These are phyloP conservation scores for Thymelicus lineola DNA, from an alignment of 2,888 invertebrate species.

Conservation along the genomic window DNA sequence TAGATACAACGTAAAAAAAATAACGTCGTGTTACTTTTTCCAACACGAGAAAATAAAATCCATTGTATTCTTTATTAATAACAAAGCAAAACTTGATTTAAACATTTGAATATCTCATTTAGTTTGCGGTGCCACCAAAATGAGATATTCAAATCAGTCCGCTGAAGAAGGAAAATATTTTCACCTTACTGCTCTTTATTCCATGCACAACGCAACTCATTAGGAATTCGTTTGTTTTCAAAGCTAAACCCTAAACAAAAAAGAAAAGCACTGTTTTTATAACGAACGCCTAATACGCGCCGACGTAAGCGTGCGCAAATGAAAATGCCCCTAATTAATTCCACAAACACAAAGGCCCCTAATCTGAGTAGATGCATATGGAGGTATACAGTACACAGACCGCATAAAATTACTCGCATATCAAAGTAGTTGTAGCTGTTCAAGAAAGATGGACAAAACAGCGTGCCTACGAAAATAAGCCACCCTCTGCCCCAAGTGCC, in stretches of 20 bases:
- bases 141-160: slow-evolving; percentile 46
- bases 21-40: not conserved
- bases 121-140: slow-evolving; percentile 31
- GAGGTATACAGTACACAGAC: slow-evolving; percentile 52
- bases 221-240: slow-evolving; percentile 61
- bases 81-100: slow-evolving; percentile 13
- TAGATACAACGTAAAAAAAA: too few species aligned
- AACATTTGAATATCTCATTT: slow-evolving; percentile 37
- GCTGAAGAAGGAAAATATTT: slow-evolving; percentile 47
- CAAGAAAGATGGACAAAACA: slow-evolving; percentile 57
- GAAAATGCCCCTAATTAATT: slow-evolving; percentile 71
- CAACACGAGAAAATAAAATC: not conserved
- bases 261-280: slow-evolving; percentile 57
- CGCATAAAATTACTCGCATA: slow-evolving; percentile 56
- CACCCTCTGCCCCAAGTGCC: slow-evolving; percentile 52
- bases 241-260: slow-evolving; percentile 55
- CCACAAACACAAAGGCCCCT: slow-evolving; percentile 62
- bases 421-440: slow-evolving; percentile 58
- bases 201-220: slow-evolving; percentile 55
- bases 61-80: slow-evolving; percentile 25
- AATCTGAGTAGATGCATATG: slow-evolving; percentile 25
- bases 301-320: slow-evolving; percentile 58
- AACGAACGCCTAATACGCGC: slow-evolving; percentile 58
- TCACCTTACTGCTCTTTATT: slow-evolving; percentile 41
- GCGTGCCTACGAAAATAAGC: slow-evolving; percentile 60